Base-by-base conservation (phyloP, 2,113 vertebrate genomes). In the Tylochromis polylepis region DNA sequence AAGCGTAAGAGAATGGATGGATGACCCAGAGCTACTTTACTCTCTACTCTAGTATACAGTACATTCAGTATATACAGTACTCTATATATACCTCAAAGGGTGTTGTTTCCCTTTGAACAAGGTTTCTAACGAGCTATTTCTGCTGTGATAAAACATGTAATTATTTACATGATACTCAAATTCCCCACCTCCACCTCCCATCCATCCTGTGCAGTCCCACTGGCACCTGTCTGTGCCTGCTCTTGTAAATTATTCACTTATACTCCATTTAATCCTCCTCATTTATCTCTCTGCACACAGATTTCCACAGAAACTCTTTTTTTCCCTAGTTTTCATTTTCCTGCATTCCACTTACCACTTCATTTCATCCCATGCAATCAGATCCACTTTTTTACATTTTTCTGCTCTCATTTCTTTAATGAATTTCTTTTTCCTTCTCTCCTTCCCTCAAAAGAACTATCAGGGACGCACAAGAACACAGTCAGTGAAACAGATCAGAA, bases 171-270 rank as follows among this genome's bases (percentile, higher is more conserved):
- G n/a, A 70, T 70, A 24, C 38, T 38, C 65, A 70, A n/a, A 43
- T 24, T 31, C 27, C 51, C n/a, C 46, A 5, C 31, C 41, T 5
- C 11, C 55, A 24, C 58, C 27, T 16, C 46, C 53, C 51, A 41
- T 85, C 43, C 41, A 22, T 78, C 59, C 29, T 5, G 5, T 79
- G 27, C 59, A 51, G 0, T 16, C 22, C 22, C 38, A 27, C n/a
- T 2, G 8, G 22, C 65, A 82, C 41, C 65, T 51, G 79, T 57
- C 80, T 81, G 87, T 56, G 49, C 38, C 87, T 90, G 60, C 79
- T 78, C 85, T 89, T 84, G 77, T 91, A 82, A 91, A 91, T 83
- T 87, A 92, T 92, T 91, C 88, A 91, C 86, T 85, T 65, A 2
- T 22, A 46, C 55, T 87, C 43, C 46, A 90, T 87, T 87, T 88